Evolutionary conservation across 2,888 invertebrate species (phyloP).

Genomic region (Chaitophorus viminalis): DNA sequence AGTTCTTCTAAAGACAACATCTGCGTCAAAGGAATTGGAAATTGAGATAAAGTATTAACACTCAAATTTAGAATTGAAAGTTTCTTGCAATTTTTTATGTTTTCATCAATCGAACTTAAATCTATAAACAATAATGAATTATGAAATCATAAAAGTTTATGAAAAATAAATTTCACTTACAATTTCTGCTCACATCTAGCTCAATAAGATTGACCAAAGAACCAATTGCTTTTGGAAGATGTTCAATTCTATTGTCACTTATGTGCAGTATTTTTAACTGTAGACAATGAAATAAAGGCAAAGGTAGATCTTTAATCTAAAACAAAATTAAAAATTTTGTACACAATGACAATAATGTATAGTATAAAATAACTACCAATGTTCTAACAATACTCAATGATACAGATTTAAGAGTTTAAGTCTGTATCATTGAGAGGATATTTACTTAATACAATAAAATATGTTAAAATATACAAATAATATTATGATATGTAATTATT

Average conservation of each 20-base stretch:
- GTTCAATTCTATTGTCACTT: conserved; percentile 90
- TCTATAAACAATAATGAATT: conserved; percentile 70
- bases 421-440: not conserved
- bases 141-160: not conserved
- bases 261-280: conserved; percentile 84
- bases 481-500: too few relatives aligned
- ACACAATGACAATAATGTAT: not conserved
- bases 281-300: conserved; percentile 93
- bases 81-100: conserved; percentile 87
- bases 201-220: conserved; percentile 84
- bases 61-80: conserved; percentile 85
- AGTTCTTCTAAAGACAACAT: conserved; percentile 87
- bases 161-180: conserved; percentile 24
- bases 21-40: conserved; percentile 93
- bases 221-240: conserved; percentile 87
- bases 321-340: conserved; percentile 63
- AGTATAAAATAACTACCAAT: not conserved
- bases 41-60: conserved; percentile 88
- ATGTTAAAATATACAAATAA: too few relatives aligned
- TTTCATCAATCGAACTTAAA: conserved; percentile 84
- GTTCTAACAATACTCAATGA: not conserved
- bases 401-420: too few relatives aligned
- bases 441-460: too few relatives aligned
- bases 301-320: conserved; percentile 80
- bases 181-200: conserved; percentile 84